Base-by-base conservation (phyloP, 2,888 invertebrate genomes). In the Andrena camellia region DNA sequence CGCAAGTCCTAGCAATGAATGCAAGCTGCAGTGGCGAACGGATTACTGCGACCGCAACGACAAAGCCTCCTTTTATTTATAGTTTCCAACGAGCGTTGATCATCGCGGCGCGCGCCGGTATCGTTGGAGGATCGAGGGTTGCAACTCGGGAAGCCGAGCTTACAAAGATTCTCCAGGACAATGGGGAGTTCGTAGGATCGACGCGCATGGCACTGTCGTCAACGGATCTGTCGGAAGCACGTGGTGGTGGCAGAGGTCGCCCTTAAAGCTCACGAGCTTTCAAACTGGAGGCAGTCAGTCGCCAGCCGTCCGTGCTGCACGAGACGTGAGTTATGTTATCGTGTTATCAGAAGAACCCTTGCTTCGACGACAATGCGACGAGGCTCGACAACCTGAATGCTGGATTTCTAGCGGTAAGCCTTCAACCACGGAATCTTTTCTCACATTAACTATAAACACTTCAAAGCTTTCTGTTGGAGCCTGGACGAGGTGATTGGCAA, bases 231-330 rank as follows among this genome's bases (percentile, higher is more conserved):
- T 67, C 72, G 75, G 72, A 79, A 92, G 88, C 92, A 92, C 92
- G 92, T 92, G 88, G 87, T 78, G 69, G 70, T 82, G 77, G 71
- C 77, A 88, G 88, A 88, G 86, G 88, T 85, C 88, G 88, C 88
- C 23, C 42, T 81, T 66, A 59, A 74, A 74, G 75, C 83, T 78
- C 52, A 90, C 90, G 87, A 90, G 92, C 89, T 90, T 90, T 90
- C 89, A 85, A 92, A 91, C 87, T 87, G 78, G 66, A 77, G 87
- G 86, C 86, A 90, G 91, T 90, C 91, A 92, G 92, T 92, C 89
- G 89, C 84, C 91, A 88, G 86, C 90, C 90, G 92, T 87, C 91
- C 89, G 90, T 89, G 85, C 81, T 79, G 78, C 87, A 87, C 82
- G 83, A 89, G 83, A 77, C 85, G 87, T 88, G 86, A 86, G 86